phyloP scores from a whole-genome alignment of 2,797 vertebrate genomes.

The Heterohyrax brucei region DNA sequence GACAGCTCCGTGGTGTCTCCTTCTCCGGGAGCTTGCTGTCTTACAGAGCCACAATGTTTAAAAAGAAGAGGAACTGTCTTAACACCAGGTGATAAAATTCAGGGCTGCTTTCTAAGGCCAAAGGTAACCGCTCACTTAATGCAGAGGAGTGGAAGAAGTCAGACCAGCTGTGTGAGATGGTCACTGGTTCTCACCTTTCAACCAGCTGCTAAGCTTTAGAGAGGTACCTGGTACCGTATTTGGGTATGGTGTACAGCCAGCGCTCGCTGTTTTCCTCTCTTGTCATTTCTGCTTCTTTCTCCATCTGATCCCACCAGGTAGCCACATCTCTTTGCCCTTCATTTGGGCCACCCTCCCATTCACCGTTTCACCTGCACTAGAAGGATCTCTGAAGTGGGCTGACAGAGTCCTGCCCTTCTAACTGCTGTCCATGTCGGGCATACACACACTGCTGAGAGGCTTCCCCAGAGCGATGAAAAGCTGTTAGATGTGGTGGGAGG shows the following conservation, averaged over 20 bases:
- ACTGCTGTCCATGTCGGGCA: accelerated
- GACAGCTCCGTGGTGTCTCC: neutral
- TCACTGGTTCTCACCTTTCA: neutral
- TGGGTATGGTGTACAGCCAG: neutral
- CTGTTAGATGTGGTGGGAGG: neutral
- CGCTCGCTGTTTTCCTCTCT: neutral
- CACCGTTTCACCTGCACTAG: neutral
- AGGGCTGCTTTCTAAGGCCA: neutral
- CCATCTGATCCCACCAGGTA: neutral
- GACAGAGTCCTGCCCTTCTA: neutral
- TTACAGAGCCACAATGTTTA: neutral
- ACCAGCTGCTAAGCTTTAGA: neutral
- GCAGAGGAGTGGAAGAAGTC: neutral
- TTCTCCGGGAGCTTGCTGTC: neutral
- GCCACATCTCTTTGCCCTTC: neutral
- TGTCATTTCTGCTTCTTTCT: neutral
- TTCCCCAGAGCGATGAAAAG: neutral
- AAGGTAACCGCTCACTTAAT: neutral
- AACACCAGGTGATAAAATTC: neutral
- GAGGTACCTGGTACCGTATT: neutral
- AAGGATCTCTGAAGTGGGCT: constrained; percentile 11
- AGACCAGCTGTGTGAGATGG: neutral
- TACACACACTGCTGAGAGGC: neutral
- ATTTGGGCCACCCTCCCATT: neutral
- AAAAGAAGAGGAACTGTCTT: neutral